A percentile compares a stretch with the other conserved stretches of the same genome.
phyloP scores from a whole-genome alignment of 2,113 vertebrate genomes.

The Myiopsitta monachus region DNA sequence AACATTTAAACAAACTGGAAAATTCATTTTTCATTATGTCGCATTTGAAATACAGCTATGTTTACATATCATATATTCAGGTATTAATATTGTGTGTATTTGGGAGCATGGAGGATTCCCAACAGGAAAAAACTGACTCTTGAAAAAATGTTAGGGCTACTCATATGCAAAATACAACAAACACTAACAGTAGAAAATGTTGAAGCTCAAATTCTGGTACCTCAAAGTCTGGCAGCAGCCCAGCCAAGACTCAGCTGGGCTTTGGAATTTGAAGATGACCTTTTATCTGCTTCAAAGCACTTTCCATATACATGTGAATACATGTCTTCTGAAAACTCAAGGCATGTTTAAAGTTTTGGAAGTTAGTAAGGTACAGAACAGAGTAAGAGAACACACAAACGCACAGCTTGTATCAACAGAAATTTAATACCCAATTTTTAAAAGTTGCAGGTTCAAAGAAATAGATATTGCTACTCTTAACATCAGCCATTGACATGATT shows the following conservation, averaged over 20 bases:
- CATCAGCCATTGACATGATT: fast-evolving
- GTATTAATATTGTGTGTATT: not conserved
- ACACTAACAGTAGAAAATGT: not conserved
- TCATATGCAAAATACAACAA: not conserved
- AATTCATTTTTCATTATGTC: not conserved
- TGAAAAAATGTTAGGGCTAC: not conserved
- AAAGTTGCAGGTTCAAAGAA: not conserved
- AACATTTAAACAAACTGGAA: not conserved
- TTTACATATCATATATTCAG: not conserved
- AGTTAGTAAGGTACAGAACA: not conserved
- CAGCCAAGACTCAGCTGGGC: not conserved
- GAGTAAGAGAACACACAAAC: not conserved
- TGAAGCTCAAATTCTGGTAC: not conserved
- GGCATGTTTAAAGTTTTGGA: fast-evolving
- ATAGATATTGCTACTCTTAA: not conserved
- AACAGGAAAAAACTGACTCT: not conserved
- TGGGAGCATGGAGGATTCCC: not conserved
- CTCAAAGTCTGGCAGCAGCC: not conserved
- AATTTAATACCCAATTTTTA: fast-evolving
- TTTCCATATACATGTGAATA: not conserved
- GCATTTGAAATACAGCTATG: not conserved
- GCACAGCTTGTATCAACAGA: fast-evolving
- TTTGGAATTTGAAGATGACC: not conserved
- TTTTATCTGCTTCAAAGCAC: not conserved
- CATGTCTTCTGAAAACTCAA: not conserved